Percentiles rank a stretch among this genome's conserved stretches.
phyloP scores from a whole-genome alignment of 2,888 invertebrate genomes.

The Taphrorychus bicolor region DNA sequence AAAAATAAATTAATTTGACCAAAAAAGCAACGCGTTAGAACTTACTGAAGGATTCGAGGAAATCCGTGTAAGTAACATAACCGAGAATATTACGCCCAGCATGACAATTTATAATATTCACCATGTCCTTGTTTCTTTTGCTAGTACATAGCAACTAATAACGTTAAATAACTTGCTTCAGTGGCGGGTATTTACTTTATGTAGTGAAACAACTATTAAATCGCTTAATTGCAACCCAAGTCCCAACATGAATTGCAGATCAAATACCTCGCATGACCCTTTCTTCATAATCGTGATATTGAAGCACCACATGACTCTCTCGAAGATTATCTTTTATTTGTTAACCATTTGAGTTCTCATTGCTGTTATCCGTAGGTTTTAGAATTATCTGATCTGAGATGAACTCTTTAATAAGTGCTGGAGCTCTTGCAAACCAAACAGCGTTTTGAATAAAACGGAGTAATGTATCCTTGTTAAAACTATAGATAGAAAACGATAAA shows the following conservation, averaged over 20 bases:
- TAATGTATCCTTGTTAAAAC: too few relatives aligned
- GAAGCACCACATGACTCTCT: not conserved
- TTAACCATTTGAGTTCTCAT: too few relatives aligned
- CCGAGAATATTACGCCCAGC: not conserved
- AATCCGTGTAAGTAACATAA: not conserved
- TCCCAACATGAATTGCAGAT: conserved; percentile 6
- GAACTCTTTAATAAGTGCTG: too few relatives aligned
- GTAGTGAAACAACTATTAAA: not conserved
- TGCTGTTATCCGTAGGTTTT: not conserved
- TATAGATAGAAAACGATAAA: too few relatives aligned
- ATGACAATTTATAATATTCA: not conserved
- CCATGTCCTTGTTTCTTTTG: not conserved
- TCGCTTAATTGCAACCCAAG: not conserved
- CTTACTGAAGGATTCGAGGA: not conserved
- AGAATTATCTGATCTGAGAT: not conserved
- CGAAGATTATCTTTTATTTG: not conserved
- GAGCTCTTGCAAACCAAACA: too few relatives aligned
- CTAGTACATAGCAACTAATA: not conserved
- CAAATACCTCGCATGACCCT: not conserved
- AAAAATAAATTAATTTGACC: too few relatives aligned
- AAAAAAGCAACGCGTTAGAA: too few relatives aligned
- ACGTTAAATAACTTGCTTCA: too few relatives aligned
- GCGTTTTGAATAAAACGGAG: too few relatives aligned
- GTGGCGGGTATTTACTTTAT: not conserved
- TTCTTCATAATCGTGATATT: not conserved